Evolutionary conservation across 2,888 invertebrate genomes (phyloP).

Genomic region (Nymphalis polychloros): DNA sequence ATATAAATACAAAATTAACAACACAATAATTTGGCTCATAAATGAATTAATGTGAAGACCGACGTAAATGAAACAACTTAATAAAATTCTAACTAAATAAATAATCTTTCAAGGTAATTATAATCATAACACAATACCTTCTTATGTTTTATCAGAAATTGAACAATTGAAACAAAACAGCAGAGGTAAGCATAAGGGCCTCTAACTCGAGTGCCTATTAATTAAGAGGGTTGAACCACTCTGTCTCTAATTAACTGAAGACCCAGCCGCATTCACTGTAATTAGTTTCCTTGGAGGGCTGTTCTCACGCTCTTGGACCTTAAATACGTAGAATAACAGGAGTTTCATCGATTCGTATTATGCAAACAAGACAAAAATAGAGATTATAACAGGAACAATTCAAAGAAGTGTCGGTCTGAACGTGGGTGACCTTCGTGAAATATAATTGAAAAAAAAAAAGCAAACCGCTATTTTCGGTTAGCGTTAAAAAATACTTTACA

Average conservation of each 20-base stretch:
- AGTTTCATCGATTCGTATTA: constrained; percentile 69
- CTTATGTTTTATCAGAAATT: constrained; percentile 70
- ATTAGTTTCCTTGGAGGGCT: constrained; percentile 77
- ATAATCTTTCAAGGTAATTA: constrained; percentile 29
- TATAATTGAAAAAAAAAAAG: background rate
- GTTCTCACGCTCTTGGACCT: constrained; percentile 74
- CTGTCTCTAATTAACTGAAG: constrained; percentile 80
- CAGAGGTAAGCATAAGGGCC: constrained; percentile 68
- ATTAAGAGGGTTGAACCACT: constrained; percentile 80
- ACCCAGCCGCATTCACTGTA: constrained; percentile 77
- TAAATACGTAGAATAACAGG: constrained; percentile 61
- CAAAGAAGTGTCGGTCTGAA: no score
- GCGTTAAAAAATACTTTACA: no score
- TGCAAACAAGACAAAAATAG: constrained; percentile 49
- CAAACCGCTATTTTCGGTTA: background rate
- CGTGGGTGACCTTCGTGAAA: no score
- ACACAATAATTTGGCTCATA: no score
- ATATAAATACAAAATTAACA: no score
- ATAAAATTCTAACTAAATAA: no score
- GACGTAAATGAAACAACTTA: no score
- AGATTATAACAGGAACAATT: background rate
- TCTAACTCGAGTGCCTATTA: constrained; percentile 74
- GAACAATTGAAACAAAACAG: constrained; percentile 77
- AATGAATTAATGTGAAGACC: no score
- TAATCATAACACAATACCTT: constrained; percentile 60